Evolutionary conservation across 2,888 invertebrate species (phyloP), one percentile per base, ranked within the genome.

Genomic region (Anagyrus pseudococci): DNA sequence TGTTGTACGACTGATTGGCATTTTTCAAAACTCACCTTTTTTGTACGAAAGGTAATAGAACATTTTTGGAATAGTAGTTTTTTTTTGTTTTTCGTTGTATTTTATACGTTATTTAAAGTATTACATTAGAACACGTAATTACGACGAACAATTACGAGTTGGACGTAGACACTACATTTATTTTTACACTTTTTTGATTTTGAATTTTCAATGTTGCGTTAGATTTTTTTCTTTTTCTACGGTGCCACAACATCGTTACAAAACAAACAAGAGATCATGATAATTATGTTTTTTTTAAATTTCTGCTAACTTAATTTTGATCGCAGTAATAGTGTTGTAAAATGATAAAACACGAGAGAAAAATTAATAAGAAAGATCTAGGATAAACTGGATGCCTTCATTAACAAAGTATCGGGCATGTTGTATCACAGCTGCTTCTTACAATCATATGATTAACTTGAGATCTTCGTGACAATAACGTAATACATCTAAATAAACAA

Each of bases 1-100:
- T 67, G 67, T 69, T 69, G 68, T 67, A 62, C 69, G n/a, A 55
- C n/a, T 68, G 69, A 78, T 78, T 78, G 78, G 76, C 74, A 76
- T 78, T 77, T 79, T 77, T 77, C 76, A 77, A 78, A 79, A 78
- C 77, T 77, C 61, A 67, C 41, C 66, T 59, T 40, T 62, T 65
- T 56, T 56, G 6, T n/a, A n/a, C n/a, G n/a, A n/a, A n/a, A 49
- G 54, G 66, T 66, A 23, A 37, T 13, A 15, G n/a, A n/a, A n/a
- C 33, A 22, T 19, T 50, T 26, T 48, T 48, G 20, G 8, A 46
- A 43, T 13, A 10, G 43, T 43, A 40, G 15, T 52, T 41, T 60
- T 60, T 58, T 48, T 52, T 44, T 58, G 58, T 64, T 66, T 62
- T 50, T 53, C 19, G 19, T 53, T 22, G 7, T 48, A 7, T 33